These are phyloP conservation scores for Prunella strophiata DNA, from an alignment of 2,797 vertebrate genomes.

Conservation along the genomic window DNA sequence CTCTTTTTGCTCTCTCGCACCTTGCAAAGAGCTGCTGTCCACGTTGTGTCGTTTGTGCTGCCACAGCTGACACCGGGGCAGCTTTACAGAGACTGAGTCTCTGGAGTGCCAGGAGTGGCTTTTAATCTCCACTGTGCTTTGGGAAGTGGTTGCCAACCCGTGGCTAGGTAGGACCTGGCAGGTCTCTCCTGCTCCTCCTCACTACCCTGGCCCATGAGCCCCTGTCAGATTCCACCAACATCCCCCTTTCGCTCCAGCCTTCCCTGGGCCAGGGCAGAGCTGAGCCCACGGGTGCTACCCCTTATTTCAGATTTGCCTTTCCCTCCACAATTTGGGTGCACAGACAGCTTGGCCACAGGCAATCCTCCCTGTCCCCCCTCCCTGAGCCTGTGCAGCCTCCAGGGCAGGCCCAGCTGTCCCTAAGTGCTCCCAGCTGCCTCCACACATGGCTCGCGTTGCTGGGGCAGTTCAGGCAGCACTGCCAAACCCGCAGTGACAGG, in stretches of 20 bases:
- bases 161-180: not conserved
- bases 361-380: rapidly evolving
- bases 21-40: too few relatives aligned
- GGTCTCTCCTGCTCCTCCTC: not conserved
- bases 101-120: not conserved
- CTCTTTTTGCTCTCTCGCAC: too few relatives aligned
- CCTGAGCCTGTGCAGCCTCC: rapidly evolving
- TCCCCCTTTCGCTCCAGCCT: not conserved
- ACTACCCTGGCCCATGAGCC: rapidly evolving
- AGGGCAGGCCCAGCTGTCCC: not conserved
- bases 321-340: not conserved
- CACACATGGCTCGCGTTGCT: rapidly evolving
- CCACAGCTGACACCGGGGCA: not conserved
- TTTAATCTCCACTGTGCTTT: not conserved
- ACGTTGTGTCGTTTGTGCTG: too few relatives aligned
- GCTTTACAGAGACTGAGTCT: not conserved
- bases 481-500: slow-evolving; percentile 38
- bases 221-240: rapidly evolving
- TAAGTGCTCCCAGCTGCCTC: not conserved
- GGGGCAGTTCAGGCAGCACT: not conserved
- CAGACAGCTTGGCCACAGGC: rapidly evolving
- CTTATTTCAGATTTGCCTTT: not conserved
- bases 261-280: not conserved
- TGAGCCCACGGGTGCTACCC: not conserved
- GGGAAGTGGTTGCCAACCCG: not conserved